Conservation (phyloP, 1,140 invertebrate genomes). For the Aphelenchoides besseyi region DNA sequence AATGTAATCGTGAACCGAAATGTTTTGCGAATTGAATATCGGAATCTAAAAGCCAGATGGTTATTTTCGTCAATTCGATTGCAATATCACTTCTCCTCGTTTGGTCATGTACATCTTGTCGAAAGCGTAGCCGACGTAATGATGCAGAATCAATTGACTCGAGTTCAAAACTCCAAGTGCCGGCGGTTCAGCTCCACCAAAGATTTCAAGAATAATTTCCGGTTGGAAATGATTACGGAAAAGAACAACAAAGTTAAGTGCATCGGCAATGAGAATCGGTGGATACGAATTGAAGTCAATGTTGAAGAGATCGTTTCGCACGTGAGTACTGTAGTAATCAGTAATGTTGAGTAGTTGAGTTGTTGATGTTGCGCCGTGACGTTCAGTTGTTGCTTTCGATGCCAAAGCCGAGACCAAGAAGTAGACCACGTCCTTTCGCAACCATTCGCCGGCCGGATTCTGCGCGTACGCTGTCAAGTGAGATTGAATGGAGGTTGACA, state of each 20-base stretch:
- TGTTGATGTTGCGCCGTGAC: slow-evolving; percentile 56
- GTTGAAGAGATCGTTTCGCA: slow-evolving; percentile 76
- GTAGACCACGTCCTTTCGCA: slow-evolving; percentile 87
- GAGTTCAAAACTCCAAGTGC: slow-evolving; percentile 74
- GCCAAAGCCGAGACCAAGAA: slow-evolving; percentile 91
- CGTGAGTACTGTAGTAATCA: slow-evolving; percentile 80
- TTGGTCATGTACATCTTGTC: slow-evolving; percentile 76
- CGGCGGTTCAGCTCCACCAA: slow-evolving; percentile 28
- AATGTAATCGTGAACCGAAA: slow-evolving; percentile 32
- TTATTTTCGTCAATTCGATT: slow-evolving; percentile 1
- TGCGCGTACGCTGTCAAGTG: slow-evolving; percentile 73
- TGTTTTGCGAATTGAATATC: slow-evolving; percentile 36
- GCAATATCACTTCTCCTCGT: slow-evolving; percentile 25
- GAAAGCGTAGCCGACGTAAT: slow-evolving; percentile 84
- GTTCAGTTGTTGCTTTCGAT: slow-evolving; percentile 82
- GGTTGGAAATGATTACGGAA: slow-evolving; percentile 81
- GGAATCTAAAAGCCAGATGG: slow-evolving; percentile 22
- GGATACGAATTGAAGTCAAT: slow-evolving; percentile 78
- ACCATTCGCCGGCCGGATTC: slow-evolving; percentile 78
- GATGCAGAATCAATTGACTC: slow-evolving; percentile 80
- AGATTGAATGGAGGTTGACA: slow-evolving; percentile 69
- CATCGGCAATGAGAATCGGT: slow-evolving; percentile 83
- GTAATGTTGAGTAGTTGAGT: slow-evolving; percentile 66
- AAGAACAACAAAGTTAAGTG: slow-evolving; percentile 90
- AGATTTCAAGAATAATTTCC: slow-evolving; percentile 72